Percentiles rank a stretch among this genome's conserved stretches.
Conservation (phyloP, 2,888 invertebrate genomes). For the Hyppa rectilinea region DNA sequence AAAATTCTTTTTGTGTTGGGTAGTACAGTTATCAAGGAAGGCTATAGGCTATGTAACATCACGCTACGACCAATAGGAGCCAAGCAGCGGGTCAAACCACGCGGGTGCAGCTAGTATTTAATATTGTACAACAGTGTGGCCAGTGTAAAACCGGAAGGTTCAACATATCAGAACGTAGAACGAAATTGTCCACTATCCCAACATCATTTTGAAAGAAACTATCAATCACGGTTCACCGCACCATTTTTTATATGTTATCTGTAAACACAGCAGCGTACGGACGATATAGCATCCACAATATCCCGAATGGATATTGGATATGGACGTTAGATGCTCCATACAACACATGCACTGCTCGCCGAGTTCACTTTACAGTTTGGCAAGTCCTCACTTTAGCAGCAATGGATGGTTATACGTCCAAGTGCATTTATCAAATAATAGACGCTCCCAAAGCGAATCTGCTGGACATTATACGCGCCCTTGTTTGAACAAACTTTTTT, state of each 20-base stretch:
- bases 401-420: conserved; percentile 39
- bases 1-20: too few relatives aligned
- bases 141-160: conserved; percentile 4
- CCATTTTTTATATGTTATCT: conserved; percentile 81
- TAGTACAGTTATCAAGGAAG: too few relatives aligned
- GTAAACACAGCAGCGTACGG: conserved; percentile 72
- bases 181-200: conserved; percentile 29
- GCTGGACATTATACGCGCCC: conserved; percentile 69
- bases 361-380: conserved; percentile 3
- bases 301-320: conserved; percentile 43
- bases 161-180: not conserved
- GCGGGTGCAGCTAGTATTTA: too few relatives aligned
- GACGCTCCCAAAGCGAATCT: conserved; percentile 62
- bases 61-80: too few relatives aligned
- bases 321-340: conserved; percentile 5
- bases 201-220: conserved; percentile 52
- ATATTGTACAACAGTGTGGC: too few relatives aligned
- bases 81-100: too few relatives aligned
- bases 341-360: conserved; percentile 27
- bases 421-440: conserved; percentile 51
- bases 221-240: conserved; percentile 76
- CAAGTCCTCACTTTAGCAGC: conserved; percentile 26
- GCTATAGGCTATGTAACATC: too few relatives aligned
- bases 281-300: conserved; percentile 69
- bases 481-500: conserved; percentile 83